These are phyloP conservation scores for Apostichopus californicus DNA, from an alignment of 35 echinoderm and acorn worm species.

Conservation along the genomic window DNA sequence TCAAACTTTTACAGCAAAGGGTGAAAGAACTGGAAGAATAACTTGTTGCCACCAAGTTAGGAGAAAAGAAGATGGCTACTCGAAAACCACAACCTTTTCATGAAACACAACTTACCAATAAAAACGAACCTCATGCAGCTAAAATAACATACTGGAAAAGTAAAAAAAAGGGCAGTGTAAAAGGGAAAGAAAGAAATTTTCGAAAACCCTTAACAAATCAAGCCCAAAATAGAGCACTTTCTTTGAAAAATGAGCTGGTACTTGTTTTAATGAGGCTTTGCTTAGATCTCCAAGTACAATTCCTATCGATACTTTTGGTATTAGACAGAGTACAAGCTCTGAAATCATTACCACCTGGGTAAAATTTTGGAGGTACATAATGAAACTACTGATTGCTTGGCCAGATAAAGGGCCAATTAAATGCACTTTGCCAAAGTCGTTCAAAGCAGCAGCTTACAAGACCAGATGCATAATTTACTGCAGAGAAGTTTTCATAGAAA, in stretches of 20 bases:
- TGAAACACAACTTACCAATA: not conserved
- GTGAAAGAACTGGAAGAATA: not conserved
- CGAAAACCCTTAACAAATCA: not conserved
- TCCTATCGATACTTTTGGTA: constrained; percentile 18
- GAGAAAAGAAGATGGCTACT: not conserved
- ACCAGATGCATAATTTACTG: not conserved
- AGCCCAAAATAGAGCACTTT: not conserved
- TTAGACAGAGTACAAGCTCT: not conserved
- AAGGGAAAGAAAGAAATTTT: not conserved
- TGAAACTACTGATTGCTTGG: constrained; percentile 9
- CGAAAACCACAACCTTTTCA: not conserved
- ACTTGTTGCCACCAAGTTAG: constrained; percentile 19
- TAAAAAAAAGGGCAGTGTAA: not conserved
- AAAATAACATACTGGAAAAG: constrained; percentile 18
- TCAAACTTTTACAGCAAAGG: constrained; percentile 3
- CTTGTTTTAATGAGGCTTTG: constrained; percentile 3
- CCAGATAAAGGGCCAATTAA: not conserved
- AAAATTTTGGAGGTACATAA: not conserved
- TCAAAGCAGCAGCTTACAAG: not conserved
- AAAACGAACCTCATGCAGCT: not conserved
- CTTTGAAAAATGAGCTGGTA: not conserved
- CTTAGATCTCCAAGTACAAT: not conserved
- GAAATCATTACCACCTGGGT: constrained; percentile 1
- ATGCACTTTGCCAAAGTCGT: not conserved
- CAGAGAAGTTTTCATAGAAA: not conserved